Conservation (phyloP, 1,140 invertebrate species). For the Drosophila gunungcola region DNA sequence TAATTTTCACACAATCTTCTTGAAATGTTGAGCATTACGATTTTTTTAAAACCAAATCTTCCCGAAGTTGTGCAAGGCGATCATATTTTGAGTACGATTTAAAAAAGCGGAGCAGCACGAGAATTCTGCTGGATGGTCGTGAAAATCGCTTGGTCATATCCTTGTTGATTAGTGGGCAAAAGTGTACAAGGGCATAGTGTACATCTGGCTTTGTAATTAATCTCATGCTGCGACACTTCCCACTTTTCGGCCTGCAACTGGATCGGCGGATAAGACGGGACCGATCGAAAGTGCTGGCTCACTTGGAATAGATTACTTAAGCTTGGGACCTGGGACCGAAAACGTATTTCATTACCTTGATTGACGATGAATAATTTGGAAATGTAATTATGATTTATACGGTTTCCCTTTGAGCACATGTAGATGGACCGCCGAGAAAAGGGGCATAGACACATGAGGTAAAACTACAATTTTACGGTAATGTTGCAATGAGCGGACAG, state of each 20-base stretch:
- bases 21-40: too few species aligned
- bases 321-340: constrained; percentile 31
- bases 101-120: neutral
- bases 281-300: constrained; percentile 72
- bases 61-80: too few species aligned
- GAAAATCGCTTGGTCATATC: constrained; percentile 21
- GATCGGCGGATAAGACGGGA: constrained; percentile 17
- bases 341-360: constrained; percentile 75
- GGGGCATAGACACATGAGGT: neutral
- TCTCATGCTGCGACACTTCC: constrained; percentile 37
- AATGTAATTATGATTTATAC: constrained; percentile 81
- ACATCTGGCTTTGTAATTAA: constrained; percentile 32
- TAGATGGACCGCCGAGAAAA: neutral
- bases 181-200: neutral
- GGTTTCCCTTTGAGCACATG: constrained; percentile 50
- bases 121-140: neutral
- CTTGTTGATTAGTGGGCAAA: constrained; percentile 6
- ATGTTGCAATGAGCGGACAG: constrained; percentile 58
- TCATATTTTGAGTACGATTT: neutral
- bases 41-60: too few species aligned
- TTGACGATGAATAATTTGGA: constrained; percentile 79
- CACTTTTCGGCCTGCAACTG: constrained; percentile 2
- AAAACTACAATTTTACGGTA: constrained; percentile 36
- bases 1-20: too few species aligned
- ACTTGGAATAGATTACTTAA: constrained; percentile 63